Evolutionary conservation across 2,113 vertebrate species (phyloP).

Genomic region (Chinchilla lanigera): DNA sequence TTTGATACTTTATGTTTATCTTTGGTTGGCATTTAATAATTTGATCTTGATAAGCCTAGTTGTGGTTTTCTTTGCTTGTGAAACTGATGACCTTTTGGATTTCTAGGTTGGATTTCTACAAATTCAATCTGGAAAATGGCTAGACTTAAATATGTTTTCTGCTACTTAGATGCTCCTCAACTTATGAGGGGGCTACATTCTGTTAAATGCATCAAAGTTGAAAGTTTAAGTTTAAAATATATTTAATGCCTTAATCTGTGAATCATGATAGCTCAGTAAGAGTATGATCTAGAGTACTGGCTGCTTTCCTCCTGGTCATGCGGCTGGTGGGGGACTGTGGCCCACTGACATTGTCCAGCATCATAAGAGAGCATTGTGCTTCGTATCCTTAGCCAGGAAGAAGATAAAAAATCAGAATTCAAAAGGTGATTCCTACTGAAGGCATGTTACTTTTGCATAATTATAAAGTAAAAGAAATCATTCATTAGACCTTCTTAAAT

Average conservation of each 20-base stretch:
- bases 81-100: neutral
- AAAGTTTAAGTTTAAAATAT: neutral
- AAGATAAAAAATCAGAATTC: neutral
- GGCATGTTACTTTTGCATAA: neutral
- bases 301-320: neutral
- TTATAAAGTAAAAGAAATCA: neutral
- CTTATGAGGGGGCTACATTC: neutral
- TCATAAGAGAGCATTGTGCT: neutral
- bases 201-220: neutral
- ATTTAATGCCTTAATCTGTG: neutral
- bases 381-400: neutral
- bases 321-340: neutral
- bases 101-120: neutral
- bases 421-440: neutral
- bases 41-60: neutral
- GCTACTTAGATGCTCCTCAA: neutral
- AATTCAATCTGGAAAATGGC: neutral
- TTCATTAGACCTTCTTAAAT: neutral
- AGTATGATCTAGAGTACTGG: neutral
- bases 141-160: neutral
- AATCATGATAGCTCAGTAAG: neutral
- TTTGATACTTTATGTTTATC: neutral
- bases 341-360: neutral
- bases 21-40: neutral
- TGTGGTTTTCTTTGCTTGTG: neutral